Evolutionary conservation across 2,797 vertebrate genomes (phyloP).

Genomic region (Peromyscus eremicus): DNA sequence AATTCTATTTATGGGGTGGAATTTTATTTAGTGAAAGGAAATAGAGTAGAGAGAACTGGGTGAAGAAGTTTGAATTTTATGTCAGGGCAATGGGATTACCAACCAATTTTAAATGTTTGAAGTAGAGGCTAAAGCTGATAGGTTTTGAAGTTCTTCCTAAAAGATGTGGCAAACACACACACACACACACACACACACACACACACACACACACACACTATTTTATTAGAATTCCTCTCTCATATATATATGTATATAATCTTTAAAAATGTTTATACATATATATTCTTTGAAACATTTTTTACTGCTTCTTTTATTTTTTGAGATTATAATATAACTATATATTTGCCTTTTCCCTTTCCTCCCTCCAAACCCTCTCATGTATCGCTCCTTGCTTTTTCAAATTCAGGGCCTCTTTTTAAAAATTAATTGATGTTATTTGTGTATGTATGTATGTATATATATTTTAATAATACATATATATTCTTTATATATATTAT

Average conservation of each 20-base stretch:
- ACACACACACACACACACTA: neutral
- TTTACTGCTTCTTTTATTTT: neutral
- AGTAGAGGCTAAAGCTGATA: neutral
- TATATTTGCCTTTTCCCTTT: neutral
- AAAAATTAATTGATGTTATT: neutral
- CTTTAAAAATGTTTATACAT: neutral
- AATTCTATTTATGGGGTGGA: neutral
- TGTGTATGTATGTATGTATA: neutral
- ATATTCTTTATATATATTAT: neutral
- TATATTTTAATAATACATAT: neutral
- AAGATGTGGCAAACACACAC: neutral
- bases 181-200: neutral
- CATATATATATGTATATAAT: no score
- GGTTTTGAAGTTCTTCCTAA: neutral
- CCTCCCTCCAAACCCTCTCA: neutral
- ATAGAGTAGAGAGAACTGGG: neutral
- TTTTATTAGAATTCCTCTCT: neutral
- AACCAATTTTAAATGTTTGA: neutral
- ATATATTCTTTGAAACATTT: neutral
- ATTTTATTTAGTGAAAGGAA: neutral
- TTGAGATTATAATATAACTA: neutral
- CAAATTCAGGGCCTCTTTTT: neutral
- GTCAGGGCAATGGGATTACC: neutral
- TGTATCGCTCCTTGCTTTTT: neutral
- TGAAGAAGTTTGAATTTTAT: neutral